Evolutionary conservation across 30 jellyfish, hydroid and myxozoan species (phyloP), one percentile per base, ranked within the genome.

Genomic region (Morbakka virulenta): DNA sequence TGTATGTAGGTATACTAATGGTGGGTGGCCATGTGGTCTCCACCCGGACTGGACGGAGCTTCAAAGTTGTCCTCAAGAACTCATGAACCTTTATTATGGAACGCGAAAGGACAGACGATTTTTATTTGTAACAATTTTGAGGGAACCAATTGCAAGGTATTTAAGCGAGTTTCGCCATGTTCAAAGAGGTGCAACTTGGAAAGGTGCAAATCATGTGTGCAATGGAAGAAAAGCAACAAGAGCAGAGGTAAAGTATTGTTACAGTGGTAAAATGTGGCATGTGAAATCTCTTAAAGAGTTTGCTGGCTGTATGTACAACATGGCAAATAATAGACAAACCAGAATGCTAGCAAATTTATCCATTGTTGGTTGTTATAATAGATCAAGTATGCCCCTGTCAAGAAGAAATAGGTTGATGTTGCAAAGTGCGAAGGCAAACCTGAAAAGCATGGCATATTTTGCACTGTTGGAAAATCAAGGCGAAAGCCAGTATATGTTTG

Each of bases 21-120:
- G 75, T 20, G 36, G 25, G 9, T 92, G 98, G 98, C 98, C 98
- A 3, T 92, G 98, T 80, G 98, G 98, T 2, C 62, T 85, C 3
- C 98, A 92, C 79, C 96, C 98, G 35, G 98, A 77, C 62, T 68
- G 65, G 21, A 71, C 93, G n/a, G 74, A 79, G 36, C 26, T 85
- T 68, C 36, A 27, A 20, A 36, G 57, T 3, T 92, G 98, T 73
- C 48, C 87, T 9, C 98, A 95, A 21, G 57, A 48, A 49, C 62
- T 92, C 23, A 66, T 83, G 62, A 50, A 63, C 3, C 21, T 50
- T 13, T 4, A 20, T 0, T 50, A 35, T 82, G 87, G 82, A 0
- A 28, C 25, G 23, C 34, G 63, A 14, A 31, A 36, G 1, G 50
- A 50, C 21, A 72, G 83, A 13, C 75, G 79, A 14, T 82, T 69